Evolutionary conservation across 1,140 invertebrate genomes (phyloP).

Genomic region (Pogonus chalceus): DNA sequence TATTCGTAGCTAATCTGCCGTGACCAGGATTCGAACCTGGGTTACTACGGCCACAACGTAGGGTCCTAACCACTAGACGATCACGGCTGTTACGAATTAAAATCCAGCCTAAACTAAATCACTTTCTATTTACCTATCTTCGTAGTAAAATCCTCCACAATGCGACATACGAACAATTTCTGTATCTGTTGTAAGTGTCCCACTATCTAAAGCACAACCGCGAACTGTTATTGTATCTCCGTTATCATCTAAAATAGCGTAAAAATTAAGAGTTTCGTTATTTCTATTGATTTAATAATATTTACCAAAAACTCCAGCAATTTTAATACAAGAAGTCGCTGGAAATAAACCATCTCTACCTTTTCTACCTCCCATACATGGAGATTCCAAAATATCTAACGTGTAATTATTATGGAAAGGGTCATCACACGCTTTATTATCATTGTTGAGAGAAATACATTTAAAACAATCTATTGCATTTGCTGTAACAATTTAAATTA

Average conservation of each 20-base stretch:
- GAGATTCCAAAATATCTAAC: conserved; percentile 69
- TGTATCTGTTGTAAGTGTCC: conserved; percentile 83
- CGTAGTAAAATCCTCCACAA: conserved; percentile 81
- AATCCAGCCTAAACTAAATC: not conserved
- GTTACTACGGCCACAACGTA: conserved; percentile 81
- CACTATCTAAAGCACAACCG: conserved; percentile 84
- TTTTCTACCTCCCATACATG: conserved; percentile 88
- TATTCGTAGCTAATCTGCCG: no score
- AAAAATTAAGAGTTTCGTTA: no score
- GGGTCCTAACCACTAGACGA: conserved; percentile 73
- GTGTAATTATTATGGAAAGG: conserved; percentile 93
- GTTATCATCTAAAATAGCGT: conserved; percentile 53
- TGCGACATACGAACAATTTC: conserved; percentile 89
- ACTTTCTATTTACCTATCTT: conserved; percentile 54
- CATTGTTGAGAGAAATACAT: conserved; percentile 83
- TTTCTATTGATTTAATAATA: conserved; percentile 12
- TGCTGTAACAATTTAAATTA: conserved; percentile 29
- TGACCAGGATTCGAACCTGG: conserved; percentile 81
- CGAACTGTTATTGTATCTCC: conserved; percentile 71
- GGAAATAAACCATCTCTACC: conserved; percentile 87
- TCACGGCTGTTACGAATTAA: conserved; percentile 58
- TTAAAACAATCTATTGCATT: conserved; percentile 88
- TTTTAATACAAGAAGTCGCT: conserved; percentile 93
- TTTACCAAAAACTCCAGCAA: conserved; percentile 75
- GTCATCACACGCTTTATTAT: conserved; percentile 85